Evolutionary conservation across 2,888 invertebrate genomes (phyloP).

Genomic region (Dicranocentrus wangi): DNA sequence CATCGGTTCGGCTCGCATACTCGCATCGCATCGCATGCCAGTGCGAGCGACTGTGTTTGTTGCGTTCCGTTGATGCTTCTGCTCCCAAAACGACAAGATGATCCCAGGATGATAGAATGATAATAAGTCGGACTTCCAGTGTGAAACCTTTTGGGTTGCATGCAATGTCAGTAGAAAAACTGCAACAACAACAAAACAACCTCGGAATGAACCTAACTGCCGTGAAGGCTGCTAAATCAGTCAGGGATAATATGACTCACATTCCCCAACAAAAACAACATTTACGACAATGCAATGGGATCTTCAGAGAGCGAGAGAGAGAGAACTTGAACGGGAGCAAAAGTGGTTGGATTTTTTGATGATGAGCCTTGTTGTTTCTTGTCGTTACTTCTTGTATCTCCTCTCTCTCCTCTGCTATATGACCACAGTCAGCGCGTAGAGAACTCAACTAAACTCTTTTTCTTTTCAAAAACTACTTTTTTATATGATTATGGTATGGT

Average conservation of each 20-base stretch:
- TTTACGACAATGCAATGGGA: too few relatives aligned
- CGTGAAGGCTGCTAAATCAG: constrained; percentile 58
- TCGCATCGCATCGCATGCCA: constrained; percentile 37
- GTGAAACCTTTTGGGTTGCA: constrained; percentile 25
- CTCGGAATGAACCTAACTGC: constrained; percentile 36
- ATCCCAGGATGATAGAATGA: constrained; percentile 47
- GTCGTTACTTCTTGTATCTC: not conserved
- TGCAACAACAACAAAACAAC: constrained; percentile 9
- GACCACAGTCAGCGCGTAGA: not conserved
- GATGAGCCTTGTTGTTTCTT: constrained; percentile 15
- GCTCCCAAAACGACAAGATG: constrained; percentile 60
- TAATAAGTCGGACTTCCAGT: constrained; percentile 50
- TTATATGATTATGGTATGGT: too few relatives aligned
- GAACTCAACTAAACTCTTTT: too few relatives aligned
- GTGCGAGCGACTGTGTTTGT: constrained; percentile 3
- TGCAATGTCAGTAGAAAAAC: constrained; percentile 36
- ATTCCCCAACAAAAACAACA: constrained; percentile 19
- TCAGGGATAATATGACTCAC: constrained; percentile 43
- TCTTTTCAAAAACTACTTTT: too few relatives aligned
- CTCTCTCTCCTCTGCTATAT: not conserved
- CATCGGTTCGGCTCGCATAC: constrained; percentile 4
- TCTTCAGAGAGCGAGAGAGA: too few relatives aligned
- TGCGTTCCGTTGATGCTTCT: constrained; percentile 27
- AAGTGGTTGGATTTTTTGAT: constrained; percentile 33
- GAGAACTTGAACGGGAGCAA: constrained; percentile 56